phyloP scores from a whole-genome alignment of 2,113 vertebrate species.

The Argyrosomus japonicus region DNA sequence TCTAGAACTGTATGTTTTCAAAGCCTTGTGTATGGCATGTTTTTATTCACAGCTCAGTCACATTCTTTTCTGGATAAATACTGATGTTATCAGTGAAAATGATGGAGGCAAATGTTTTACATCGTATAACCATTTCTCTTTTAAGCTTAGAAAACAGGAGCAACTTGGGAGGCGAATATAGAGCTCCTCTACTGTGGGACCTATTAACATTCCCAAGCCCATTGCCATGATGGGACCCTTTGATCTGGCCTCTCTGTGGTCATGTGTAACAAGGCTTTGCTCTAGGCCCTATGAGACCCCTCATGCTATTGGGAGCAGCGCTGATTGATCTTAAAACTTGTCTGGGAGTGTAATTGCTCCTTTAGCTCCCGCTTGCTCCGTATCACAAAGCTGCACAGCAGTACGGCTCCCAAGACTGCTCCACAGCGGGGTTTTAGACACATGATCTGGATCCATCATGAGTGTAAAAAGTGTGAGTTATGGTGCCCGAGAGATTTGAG shows the following conservation, averaged over 20 bases:
- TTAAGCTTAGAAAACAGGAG: slow-evolving; percentile 11
- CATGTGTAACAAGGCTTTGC: slow-evolving; percentile 61
- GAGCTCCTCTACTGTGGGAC: slow-evolving; percentile 49
- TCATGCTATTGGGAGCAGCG: slow-evolving; percentile 52
- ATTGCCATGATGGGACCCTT: slow-evolving; percentile 54
- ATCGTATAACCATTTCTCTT: not conserved
- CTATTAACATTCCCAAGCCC: slow-evolving; percentile 69
- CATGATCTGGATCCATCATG: slow-evolving; percentile 47
- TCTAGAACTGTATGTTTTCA: not conserved
- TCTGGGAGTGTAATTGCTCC: slow-evolving; percentile 67
- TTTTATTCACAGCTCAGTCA: not conserved
- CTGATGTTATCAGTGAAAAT: slow-evolving; percentile 12
- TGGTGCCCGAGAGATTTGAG: slow-evolving; percentile 47
- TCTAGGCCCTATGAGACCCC: slow-evolving; percentile 54
- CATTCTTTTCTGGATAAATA: not conserved
- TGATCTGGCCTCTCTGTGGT: slow-evolving; percentile 73
- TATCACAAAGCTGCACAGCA: slow-evolving; percentile 36
- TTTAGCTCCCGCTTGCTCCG: slow-evolving; percentile 11
- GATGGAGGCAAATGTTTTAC: slow-evolving; percentile 4
- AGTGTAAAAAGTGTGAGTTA: slow-evolving; percentile 56
- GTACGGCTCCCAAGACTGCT: slow-evolving; percentile 15
- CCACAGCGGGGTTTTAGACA: slow-evolving; percentile 54
- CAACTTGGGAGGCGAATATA: slow-evolving; percentile 21
- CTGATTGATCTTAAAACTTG: slow-evolving; percentile 73
- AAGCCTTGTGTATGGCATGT: not conserved